Base-by-base conservation (phyloP, 2,888 invertebrate species). In the Drosophila subquinaria region DNA sequence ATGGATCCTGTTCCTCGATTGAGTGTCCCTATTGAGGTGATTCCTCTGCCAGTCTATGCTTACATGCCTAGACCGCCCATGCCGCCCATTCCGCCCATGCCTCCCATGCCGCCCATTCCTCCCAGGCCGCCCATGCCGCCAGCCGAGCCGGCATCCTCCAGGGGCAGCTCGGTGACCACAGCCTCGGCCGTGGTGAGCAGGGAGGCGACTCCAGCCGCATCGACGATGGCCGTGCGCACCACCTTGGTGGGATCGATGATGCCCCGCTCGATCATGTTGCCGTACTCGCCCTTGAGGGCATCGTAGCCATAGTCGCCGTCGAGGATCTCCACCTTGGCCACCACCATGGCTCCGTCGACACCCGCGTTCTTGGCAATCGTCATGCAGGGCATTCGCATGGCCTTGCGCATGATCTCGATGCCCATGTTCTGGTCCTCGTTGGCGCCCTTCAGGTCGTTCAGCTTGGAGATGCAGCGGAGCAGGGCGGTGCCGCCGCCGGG, bases 181-280 rank as follows among this genome's bases (percentile, higher is more conserved):
- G 97, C 97, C 94, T 99, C 99, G 0, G 98, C 98, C 3, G 98
- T 99, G 30, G 98, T 97, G 35, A 99, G 94, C 3, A 99, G 94
- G 0, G 98, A 98, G 0, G 98, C 98, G 8, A 99, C 98, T 47
- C 98, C 98, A 59, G 98, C 96, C n/a, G 98, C 98, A 93, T 99
- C 98, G 9, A 97, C 96, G 45, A 99, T 94, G 0, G 98, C 98
- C 1, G 98, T 98, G 88, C 98, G 95, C 13, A 99, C 97, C 81
- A 91, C 91, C 94, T 99, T 98, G 13, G 98, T 98, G 40, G 98
- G 98, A 93, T 98, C 98, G 91, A 99, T 97, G 90, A 98, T 98
- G 76, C 98, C 98, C 88, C 96, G 95, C 88, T 97, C 97, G 89
- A 98, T 97, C 95, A 99, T 96, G 92, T 98, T 97, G n/a, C 97